phyloP scores from a whole-genome alignment of 2,888 invertebrate species.

The Cephonodes hylas region DNA sequence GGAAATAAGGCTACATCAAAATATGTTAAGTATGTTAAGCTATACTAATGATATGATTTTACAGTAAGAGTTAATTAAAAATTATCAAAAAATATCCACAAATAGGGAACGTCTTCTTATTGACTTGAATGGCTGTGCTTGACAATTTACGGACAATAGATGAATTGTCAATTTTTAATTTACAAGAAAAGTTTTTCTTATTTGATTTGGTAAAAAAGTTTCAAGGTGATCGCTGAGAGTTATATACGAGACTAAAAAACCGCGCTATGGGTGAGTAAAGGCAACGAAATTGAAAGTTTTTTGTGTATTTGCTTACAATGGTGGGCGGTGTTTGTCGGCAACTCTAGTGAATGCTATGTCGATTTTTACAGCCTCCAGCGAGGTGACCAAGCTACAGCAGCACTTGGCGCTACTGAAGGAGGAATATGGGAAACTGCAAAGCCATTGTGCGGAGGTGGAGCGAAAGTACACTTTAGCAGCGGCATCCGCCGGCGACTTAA shows the following conservation, averaged over 20 bases:
- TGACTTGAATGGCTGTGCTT: conserved; percentile 31
- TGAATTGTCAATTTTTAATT: conserved; percentile 47
- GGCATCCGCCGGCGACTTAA: conserved; percentile 83
- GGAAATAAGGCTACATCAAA: too few relatives aligned
- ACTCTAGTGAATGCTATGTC: conserved; percentile 44
- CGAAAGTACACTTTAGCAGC: conserved; percentile 90
- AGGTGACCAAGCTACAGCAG: conserved; percentile 88
- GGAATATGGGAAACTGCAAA: conserved; percentile 94
- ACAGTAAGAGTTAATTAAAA: too few relatives aligned
- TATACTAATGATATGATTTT: not conserved
- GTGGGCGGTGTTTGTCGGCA: conserved; percentile 66
- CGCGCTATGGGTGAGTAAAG: conserved; percentile 70
- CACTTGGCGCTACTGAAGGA: conserved; percentile 92
- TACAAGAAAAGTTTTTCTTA: conserved; percentile 42
- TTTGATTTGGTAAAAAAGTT: conserved; percentile 34
- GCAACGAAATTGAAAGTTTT: conserved; percentile 32
- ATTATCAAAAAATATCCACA: not conserved
- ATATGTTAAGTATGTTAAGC: not conserved
- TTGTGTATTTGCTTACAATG: conserved; percentile 42
- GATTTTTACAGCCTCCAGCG: conserved; percentile 77
- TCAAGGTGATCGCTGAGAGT: conserved; percentile 39
- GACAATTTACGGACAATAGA: conserved; percentile 27
- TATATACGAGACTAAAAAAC: conserved; percentile 34
- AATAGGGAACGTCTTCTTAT: conserved; percentile 9
- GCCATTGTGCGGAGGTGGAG: conserved; percentile 89